Percentiles rank a stretch among this genome's conserved stretches.
These are phyloP conservation scores for Molanna angustata DNA, from an alignment of 2,888 invertebrate genomes.

Conservation along the genomic window DNA sequence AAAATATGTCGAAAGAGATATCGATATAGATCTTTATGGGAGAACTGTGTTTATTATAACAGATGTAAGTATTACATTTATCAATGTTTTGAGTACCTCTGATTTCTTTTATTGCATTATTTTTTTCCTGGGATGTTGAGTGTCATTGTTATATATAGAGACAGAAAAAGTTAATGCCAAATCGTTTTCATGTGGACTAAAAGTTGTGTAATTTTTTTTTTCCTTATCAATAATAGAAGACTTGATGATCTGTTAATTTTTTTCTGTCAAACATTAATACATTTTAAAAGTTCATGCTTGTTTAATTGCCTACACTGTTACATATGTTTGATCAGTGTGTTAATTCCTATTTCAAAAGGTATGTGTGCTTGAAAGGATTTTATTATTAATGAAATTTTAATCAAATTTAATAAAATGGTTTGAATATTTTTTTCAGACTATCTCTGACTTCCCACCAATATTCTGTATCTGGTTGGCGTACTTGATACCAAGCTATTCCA, in stretches of 20 bases:
- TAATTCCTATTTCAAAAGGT: not conserved
- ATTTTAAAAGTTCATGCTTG: no score
- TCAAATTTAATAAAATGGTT: constrained; percentile 8
- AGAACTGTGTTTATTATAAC: constrained; percentile 74
- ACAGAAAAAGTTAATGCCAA: no score
- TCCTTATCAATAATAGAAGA: no score
- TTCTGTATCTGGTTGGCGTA: constrained; percentile 80
- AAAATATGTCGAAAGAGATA: constrained; percentile 73
- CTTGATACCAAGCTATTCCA: constrained; percentile 83
- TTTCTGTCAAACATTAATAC: no score
- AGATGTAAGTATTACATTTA: constrained; percentile 60
- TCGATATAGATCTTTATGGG: constrained; percentile 76
- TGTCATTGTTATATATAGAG: no score
- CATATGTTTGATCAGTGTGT: not conserved
- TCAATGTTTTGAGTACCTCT: no score
- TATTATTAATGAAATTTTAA: not conserved
- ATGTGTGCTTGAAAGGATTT: not conserved
- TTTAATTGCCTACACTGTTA: not conserved
- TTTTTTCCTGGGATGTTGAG: no score
- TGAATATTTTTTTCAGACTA: constrained; percentile 57
- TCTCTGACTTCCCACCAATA: constrained; percentile 76
- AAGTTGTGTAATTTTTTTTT: no score
- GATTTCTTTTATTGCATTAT: no score
- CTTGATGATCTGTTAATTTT: no score
- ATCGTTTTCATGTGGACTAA: no score